Evolutionary conservation across 53 echinoderm and acorn worm genomes (phyloP), one percentile per base, ranked within the genome.

Genomic region (Holothuria scabra): DNA sequence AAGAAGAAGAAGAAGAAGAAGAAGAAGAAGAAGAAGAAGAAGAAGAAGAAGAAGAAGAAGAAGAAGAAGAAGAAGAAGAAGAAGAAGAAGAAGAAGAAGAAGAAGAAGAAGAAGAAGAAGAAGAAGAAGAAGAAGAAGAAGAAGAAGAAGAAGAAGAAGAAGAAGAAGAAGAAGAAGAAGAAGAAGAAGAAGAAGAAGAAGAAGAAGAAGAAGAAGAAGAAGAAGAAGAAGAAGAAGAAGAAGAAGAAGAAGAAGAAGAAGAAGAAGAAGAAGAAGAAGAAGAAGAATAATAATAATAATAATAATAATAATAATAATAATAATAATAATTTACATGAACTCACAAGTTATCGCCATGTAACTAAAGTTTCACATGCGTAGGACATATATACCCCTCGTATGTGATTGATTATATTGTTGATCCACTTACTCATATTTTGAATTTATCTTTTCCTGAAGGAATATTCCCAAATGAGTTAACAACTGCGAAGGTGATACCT

Each of bases 1-100:
- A n/a, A n/a, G n/a, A n/a, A n/a, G n/a, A n/a, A n/a, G n/a, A 58
- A 58, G 59, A 58, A 58, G 59, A 58, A 58, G 59, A 58, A 58
- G 59, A 58, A 58, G 59, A 58, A 58, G 59, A 58, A 58, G 59
- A 58, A 66, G 67, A 66, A 23, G 67, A 66, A 23, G 24, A 23
- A 66, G 67, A 23, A 66, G 14, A 13, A 66, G 67, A 23, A 66
- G 67, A 23, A 66, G 67, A 13, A 13, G 24, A 23, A 66, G 67
- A 13, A 13, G 67, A 23, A 66, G 67, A 23, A 66, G 14, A 13
- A 66, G 67, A 23, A 66, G 67, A 23, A 66, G 67, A 13, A 13
- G 67, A 23, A 66, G 67, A 13, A 13, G 67, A 23, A 66, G 67
- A 23, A 66, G 14, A 13, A 13, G 24, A 23, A 66, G 67, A 18